Evolutionary conservation across 2,113 vertebrate genomes (phyloP), one percentile per base, ranked within the genome.

Genomic region (Tetrax tetrax): DNA sequence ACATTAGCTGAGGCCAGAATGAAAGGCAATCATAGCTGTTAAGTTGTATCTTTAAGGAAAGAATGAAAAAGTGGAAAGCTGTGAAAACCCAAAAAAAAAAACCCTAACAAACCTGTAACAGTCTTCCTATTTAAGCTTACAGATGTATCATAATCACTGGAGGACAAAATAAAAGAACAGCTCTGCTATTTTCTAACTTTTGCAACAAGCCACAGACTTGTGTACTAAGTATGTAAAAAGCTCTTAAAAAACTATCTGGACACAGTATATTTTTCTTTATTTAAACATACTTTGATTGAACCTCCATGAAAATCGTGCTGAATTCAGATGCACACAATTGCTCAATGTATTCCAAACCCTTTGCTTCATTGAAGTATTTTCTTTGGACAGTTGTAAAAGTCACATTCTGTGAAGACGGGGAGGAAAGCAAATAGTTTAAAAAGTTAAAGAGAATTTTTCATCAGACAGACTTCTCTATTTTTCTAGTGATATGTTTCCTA

Each of bases 311-410:
- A 64, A 99, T 97, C 10, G 98, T 99, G 96, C 97, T 98, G 96
- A 99, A 99, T 96, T 99, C 99, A 89, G 99, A 97, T 5, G 98
- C 98, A 95, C 99, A 99, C 75, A 99, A 95, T 80, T 99, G 99
- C 85, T 99, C 99, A 92, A 99, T 98, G 90, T 99, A 99, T 91
- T 99, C 99, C 97, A 99, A 97, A 41, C 99, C 99, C 97, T 99
- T 99, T n/a, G 98, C 99, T 97, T 99, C 99, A 97, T 98, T 99
- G 97, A 99, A 99, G 97, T 99, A 99, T 96, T 98, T 99, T 93
- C 99, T 99, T 91, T 99, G 99, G 88, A 99, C 96, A 56, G 99
- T 98, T 96, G 98, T 99, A 93, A 99, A 99, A 90, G 98, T 97
- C 89, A 99, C 98, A 80, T 98, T 98, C 99, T 99, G 96, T 59